Base-by-base conservation (phyloP, 53 echinoderm and acorn worm species). In the Hippasteria phrygiana region DNA sequence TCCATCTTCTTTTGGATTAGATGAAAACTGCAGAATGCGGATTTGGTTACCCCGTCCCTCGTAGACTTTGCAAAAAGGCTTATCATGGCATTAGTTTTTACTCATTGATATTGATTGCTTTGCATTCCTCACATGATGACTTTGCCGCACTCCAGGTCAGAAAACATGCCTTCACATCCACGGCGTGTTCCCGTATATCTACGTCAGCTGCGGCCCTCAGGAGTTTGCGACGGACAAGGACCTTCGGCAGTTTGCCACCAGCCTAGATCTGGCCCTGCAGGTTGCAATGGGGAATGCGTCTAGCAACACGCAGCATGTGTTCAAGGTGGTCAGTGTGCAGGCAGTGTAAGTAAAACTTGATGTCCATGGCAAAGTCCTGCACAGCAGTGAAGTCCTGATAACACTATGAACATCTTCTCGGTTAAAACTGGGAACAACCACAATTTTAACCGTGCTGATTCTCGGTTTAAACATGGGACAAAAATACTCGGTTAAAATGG, bases 171-270 rank as follows among this genome's bases (percentile, higher is more conserved):
- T 98, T 28, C 96, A 98, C 88, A 56, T 96, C 53, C 99, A 96
- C 80, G 98, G 99, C 4, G 94, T 98, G 72, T 96, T 98, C 38
- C 99, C 99, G 14, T 98, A 98, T 90, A 94, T 98, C 88, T 98
- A 98, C 78, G 90, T 98, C 54, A 90, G 93, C 10, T 78, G 90
- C 17, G 87, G 93, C 32, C 93, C 93, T 14, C 85, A 71, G 48
- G 85, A 85, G 69, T 85, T 85, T 24, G 48, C 36, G 17, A 40
- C 88, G 27, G 94, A 94, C 70, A 89, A 91, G 33, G 94, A 96
- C 79, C 29, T 93, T 18, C 88, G 67, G 11, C 95, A 93, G 93
- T 81, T 98, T 88, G 94, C 99, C 65, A 89, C 88, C 78, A 96
- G 98, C 74, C 88, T 96, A 65, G 96, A 98, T 82, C 87, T 83